Conservation (phyloP, 2,888 invertebrate genomes). For the Perizoma flavofasciatum region DNA sequence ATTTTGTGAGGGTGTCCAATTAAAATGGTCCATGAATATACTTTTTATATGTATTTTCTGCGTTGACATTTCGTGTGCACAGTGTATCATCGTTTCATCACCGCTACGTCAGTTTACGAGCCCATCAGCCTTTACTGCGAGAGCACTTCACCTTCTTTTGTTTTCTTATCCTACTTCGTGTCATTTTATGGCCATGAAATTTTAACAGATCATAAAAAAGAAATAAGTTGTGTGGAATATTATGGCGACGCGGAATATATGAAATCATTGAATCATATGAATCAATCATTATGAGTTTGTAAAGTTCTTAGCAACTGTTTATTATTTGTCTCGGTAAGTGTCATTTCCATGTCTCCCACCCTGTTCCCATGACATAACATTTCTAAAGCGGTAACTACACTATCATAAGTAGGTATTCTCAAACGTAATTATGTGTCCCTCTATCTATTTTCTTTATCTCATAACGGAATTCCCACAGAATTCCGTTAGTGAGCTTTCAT, state of each 20-base stretch:
- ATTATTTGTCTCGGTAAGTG: constrained; percentile 44
- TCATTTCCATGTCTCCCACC: constrained; percentile 31
- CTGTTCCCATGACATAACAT: constrained; percentile 48
- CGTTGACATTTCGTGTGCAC: constrained; percentile 45
- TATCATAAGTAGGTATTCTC: constrained; percentile 28
- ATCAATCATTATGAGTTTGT: constrained; percentile 32
- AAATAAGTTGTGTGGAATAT: constrained; percentile 38
- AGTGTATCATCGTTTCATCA: constrained; percentile 54
- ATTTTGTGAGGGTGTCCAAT: constrained; percentile 57
- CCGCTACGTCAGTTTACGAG: constrained; percentile 66
- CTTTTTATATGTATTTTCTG: constrained; percentile 50
- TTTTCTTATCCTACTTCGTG: constrained; percentile 56
- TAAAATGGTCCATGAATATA: constrained; percentile 57
- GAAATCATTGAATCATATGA: no score
- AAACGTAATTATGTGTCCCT: constrained; percentile 31
- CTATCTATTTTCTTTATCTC: constrained; percentile 41
- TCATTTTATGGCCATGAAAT: constrained; percentile 58
- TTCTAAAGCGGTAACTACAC: constrained; percentile 32
- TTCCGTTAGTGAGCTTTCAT: constrained; percentile 29
- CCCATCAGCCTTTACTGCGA: constrained; percentile 64
- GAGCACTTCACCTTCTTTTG: constrained; percentile 66
- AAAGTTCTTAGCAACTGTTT: constrained; percentile 41
- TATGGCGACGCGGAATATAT: constrained; percentile 22
- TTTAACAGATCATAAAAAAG: constrained; percentile 57
- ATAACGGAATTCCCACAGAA: constrained; percentile 37